Base-by-base conservation (phyloP, 2,888 invertebrate species). In the Cotesia congregata region DNA sequence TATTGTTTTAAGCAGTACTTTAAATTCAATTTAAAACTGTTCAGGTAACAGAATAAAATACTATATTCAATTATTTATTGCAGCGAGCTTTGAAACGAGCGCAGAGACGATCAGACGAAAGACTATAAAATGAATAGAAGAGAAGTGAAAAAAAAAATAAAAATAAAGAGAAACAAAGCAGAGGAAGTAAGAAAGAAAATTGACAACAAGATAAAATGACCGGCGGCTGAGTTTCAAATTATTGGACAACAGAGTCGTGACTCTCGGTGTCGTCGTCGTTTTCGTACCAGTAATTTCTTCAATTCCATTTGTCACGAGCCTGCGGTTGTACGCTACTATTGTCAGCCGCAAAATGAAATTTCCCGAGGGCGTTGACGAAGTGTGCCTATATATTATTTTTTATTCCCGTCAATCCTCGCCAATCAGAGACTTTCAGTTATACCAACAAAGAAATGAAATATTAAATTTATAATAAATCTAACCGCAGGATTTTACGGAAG, bases 291-390 rank as follows among this genome's bases (percentile, higher is more conserved):
- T 82, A 80, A 82, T 80, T 78, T 80, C 82, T 82, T 82, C 84
- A 85, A 85, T 86, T 86, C 82, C 83, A 83, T 85, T 85, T 84
- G 85, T 85, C 86, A 84, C 85, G 85, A 85, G 83, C 79, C 77
- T 80, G 82, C 80, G 78, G 75, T 50, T 50, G 50, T 50, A 50
- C 7, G 64, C 67, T 64, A 78, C 77, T 77, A 76, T 73, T 80
- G 73, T 69, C 79, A 81, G 78, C 82, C 80, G 77, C 81, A 80
- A 82, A 83, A 83, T 85, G 81, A 82, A 80, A 76, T 69, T 68
- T 30, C 41, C 65, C 59, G 17, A 41, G 72, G 62, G 61, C 72
- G 72, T 38, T 72, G 72, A 72, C 72, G 62, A 72, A 64, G 64
- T 72, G 62, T 72, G 39, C 64, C 39, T 64, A 40, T 72, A 39